These are phyloP conservation scores for Scomber japonicus DNA, from an alignment of 2,113 vertebrate genomes.

Conservation along the genomic window DNA sequence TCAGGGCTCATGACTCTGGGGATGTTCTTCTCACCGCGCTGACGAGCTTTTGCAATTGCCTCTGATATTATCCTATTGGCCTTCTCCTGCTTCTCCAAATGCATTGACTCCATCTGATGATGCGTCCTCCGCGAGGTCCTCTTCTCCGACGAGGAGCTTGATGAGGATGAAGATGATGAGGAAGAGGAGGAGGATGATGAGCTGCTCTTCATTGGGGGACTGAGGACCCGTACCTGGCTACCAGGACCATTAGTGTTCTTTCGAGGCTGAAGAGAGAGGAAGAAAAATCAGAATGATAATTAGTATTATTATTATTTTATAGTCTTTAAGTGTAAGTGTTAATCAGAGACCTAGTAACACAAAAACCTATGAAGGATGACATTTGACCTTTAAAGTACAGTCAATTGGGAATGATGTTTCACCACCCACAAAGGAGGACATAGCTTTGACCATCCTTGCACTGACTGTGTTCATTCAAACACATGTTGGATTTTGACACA, in stretches of 20 bases:
- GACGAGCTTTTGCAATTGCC: constrained; percentile 95
- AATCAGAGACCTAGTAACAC: background rate
- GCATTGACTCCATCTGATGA: constrained; percentile 86
- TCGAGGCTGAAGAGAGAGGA: constrained; percentile 87
- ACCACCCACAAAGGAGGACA: background rate
- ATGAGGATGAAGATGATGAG: constrained; percentile 84
- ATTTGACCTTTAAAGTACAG: constrained; percentile 19
- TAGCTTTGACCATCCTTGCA: background rate
- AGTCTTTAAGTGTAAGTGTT: background rate
- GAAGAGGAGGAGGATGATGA: constrained; percentile 84
- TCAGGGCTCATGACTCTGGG: constrained; percentile 98
- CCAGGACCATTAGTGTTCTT: constrained; percentile 95
- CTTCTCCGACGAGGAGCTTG: constrained; percentile 85
- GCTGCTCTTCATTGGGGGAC: constrained; percentile 93
- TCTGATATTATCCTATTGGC: constrained; percentile 99
- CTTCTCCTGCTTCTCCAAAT: constrained; percentile 97
- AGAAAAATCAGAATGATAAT: constrained; percentile 6
- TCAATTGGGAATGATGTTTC: background rate
- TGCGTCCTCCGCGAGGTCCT: constrained; percentile 89
- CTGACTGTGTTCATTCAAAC: no score
- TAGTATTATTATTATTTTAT: background rate
- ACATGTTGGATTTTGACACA: background rate
- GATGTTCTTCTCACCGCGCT: constrained; percentile 97
- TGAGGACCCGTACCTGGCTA: constrained; percentile 90
- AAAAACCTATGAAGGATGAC: background rate